Evolutionary conservation across 1,140 invertebrate genomes (phyloP), one percentile per base, ranked within the genome.

Genomic region (Coboldia fuscipes): DNA sequence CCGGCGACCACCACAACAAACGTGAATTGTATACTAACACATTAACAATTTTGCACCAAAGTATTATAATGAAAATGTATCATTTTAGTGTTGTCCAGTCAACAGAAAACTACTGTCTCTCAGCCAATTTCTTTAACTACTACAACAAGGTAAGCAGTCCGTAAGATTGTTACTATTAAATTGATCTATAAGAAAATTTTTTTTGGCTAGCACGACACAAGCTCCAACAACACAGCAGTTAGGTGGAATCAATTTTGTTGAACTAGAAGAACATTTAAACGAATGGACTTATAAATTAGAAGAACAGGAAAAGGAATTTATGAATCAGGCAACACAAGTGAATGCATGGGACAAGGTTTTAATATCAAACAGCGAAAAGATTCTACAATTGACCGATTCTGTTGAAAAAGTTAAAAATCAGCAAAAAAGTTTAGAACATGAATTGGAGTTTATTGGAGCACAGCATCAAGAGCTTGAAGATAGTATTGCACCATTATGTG

Each of bases 281-380:
- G 94, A 96, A 54, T 97, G 89, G 88, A 89, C 81, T 1, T 49
- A 83, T 12, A 88, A 94, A 46, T 57, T 96, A 10, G 83, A 92
- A 45, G 84, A 93, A 42, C 88, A 94, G 49, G 90, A 94, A 49
- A 85, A 81, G 51, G 66, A 76, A 2, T 96, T 96, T 53, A 72
- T 90, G 24, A 82, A 88, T 51, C 89, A 96, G 58, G 88, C 89
- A 2, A 83, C 80, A 8, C 82, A 93, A 57, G 74, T 96, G 13
- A 96, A 94, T 55, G 76, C 78, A 6, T 96, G 90, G 88, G 90
- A 97, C 50, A 69, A 76, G 44, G 60, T 92, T 3, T 62, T 96
- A 1, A 83, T 90, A 31, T 68, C 72, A 9, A 94, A 96, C 58
- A 86, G 82, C 13, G 83, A 92, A 43, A 92, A 90, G 70, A 90